phyloP scores from a whole-genome alignment of 1,140 invertebrate genomes.

The Philotrypesis tridentata region DNA sequence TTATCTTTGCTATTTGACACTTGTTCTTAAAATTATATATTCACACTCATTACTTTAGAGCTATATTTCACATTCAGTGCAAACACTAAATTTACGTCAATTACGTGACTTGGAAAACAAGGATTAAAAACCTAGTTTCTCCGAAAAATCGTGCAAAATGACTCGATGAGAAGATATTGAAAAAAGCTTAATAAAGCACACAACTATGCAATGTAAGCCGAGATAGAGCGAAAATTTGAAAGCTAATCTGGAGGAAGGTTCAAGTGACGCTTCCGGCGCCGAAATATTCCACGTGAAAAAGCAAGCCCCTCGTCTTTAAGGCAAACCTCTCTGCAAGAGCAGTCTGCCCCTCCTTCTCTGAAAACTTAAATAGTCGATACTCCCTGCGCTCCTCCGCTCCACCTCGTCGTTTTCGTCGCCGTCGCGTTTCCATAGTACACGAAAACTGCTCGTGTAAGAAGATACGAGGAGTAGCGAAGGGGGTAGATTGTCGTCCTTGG shows the following conservation, averaged over 20 bases:
- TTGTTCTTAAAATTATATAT: no score
- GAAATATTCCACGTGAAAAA: neutral
- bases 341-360: neutral
- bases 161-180: no score
- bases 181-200: neutral
- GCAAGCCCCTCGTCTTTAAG: neutral
- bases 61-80: no score
- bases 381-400: neutral
- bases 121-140: no score
- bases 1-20: no score
- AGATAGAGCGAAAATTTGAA: neutral
- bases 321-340: neutral
- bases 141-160: no score
- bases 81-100: no score
- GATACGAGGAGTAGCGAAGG: neutral
- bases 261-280: neutral
- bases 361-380: conserved; percentile 11
- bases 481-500: conserved; percentile 1
- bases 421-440: neutral
- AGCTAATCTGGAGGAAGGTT: neutral
- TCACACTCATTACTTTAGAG: no score
- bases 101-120: no score
- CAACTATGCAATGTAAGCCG: neutral
- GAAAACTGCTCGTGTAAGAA: neutral
- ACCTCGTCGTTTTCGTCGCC: no score